These are phyloP conservation scores for Harlomillsia oculata DNA, from an alignment of 1,140 invertebrate species.

Conservation along the genomic window DNA sequence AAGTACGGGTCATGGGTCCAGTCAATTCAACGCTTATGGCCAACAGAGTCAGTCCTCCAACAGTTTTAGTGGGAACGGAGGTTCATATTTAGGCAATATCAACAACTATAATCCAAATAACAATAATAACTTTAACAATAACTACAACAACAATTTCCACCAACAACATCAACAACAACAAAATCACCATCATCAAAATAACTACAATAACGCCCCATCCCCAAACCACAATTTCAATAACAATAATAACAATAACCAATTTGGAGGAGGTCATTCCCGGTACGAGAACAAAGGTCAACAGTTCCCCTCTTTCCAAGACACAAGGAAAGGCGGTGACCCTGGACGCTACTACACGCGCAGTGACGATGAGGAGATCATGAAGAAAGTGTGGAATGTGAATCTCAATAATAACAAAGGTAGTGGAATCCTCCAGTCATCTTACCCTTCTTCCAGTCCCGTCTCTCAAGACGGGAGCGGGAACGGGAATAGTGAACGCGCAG, in stretches of 20 bases:
- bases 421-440: too few species aligned
- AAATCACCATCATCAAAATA: neutral
- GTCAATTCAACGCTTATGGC: slow-evolving; percentile 1
- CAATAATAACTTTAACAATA: slow-evolving; percentile 4
- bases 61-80: slow-evolving; percentile 23
- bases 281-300: neutral
- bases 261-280: neutral
- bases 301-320: neutral
- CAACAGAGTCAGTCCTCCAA: neutral
- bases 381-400: neutral
- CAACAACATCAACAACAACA: neutral
- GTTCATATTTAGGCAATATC: slow-evolving; percentile 13
- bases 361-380: neutral
- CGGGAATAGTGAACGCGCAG: too few species aligned
- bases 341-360: neutral
- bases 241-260: neutral
- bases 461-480: too few species aligned
- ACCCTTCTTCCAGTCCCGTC: too few species aligned
- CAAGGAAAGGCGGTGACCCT: neutral
- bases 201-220: neutral
- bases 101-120: neutral
- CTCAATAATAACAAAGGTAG: neutral
- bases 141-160: neutral
- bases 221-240: neutral
- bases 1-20: neutral